Base-by-base conservation (phyloP, 2,113 vertebrate species). In the Nicator chloris region DNA sequence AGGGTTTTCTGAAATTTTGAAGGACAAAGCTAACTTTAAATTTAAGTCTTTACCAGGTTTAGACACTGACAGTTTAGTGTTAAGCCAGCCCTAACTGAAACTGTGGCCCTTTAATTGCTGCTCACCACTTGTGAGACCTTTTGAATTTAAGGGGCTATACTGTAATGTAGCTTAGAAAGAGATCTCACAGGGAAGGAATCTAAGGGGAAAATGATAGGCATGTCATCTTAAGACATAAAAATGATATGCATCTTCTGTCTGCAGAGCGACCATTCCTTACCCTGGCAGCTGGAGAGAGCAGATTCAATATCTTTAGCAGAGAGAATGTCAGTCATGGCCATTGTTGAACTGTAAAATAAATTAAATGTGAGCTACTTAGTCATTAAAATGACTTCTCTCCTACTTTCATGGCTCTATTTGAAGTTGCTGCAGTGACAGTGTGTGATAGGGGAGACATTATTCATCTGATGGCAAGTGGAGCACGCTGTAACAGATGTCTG, bases 281-380 rank as follows among this genome's bases (percentile, higher is more conserved):
- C 97, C 98, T 97, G 96, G 95, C 98, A 98, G 90, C 96, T 97
- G 68, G 93, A 97, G 53, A 98, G 97, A 63, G 98, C 97, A 39
- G 96, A 96, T 33, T 97, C 96, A 72, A 98, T 98, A 95, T 98
- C 98, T 49, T 98, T 97, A 44, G 97, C 93, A 72, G 97, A 96
- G 45, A 98, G 95, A 53, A 98, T 95, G 69, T 98, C 96, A 33
- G 96, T 98, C 44, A 98, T 96, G 33, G 95, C 95, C 98, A 97
- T 98, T 90, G 79, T 79, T 81, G 86, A 73, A 94, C 95, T 95
- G 83, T 68, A 94, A 96, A 92, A 95, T 90, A 89, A 92, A 88
- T 94, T 87, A 81, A 60, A 88, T 81, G 88, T 61, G 76, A 91
- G 73, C 71, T 92, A 79, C 69, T 97, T 92, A 91, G 72, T 85